Base-by-base conservation (phyloP, 2,888 invertebrate species). In the Poecilobothrus nobilitatus region DNA sequence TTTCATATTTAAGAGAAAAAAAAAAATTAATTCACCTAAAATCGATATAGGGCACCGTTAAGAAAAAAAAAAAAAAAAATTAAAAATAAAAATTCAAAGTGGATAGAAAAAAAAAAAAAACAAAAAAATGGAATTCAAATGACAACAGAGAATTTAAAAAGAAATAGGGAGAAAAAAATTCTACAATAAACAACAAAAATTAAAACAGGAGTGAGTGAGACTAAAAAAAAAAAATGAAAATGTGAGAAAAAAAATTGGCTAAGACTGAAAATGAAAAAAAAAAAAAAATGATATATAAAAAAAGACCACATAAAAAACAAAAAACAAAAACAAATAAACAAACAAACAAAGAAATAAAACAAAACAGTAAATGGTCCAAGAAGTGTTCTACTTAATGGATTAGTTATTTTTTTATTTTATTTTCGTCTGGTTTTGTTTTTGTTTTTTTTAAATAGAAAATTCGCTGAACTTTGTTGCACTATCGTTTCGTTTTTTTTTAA, bases 11-110 rank as follows among this genome's bases (percentile, higher is more conserved):
- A 27, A 27, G 5, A 27, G 27, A 27, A 27, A 27, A 53, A 53
- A 53, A 53, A 15, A 53, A 53, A 53, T 53, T 18, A 12, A 53
- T 12, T 53, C 53, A 15, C n/a, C 53, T 53, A 53, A 53, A 53
- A 53, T 53, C 53, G 53, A 53, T 53, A 53, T 53, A 53, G 53
- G 53, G 15, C 53, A 53, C 53, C 53, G 53, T 15, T 53, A 53
- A 53, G 53, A 6, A 53, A 53, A 53, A 18, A 53, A 53, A 1
- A 27, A 27, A 27, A 41, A 5, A 15, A 15, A 41, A 41, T 41
- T 5, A 41, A 41, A 41, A 41, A 41, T 2, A 41, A 41, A 41
- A 41, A 12, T 12, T 15, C 41, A 15, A 41, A 41, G 41, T 15
- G 53, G 6, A 6, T 53, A 18, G 6, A 9, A 53, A 53, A 53